These are phyloP conservation scores for Gryllus bimaculatus DNA, from an alignment of 1,140 invertebrate genomes.

Conservation along the genomic window DNA sequence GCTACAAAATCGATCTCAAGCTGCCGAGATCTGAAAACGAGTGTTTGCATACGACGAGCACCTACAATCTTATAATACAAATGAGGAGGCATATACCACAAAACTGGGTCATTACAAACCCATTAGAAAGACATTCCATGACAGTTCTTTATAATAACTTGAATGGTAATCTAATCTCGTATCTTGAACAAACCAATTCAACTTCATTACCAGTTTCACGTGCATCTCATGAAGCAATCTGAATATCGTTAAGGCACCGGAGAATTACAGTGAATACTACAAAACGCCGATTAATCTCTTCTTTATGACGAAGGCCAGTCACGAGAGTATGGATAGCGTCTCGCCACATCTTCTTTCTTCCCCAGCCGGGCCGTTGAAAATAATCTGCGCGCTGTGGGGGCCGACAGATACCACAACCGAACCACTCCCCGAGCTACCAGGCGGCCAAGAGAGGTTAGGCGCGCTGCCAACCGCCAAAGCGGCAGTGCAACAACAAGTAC, in stretches of 20 bases:
- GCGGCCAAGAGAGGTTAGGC: too few relatives aligned
- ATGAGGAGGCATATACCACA: background rate
- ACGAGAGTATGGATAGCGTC: background rate
- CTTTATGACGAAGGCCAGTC: background rate
- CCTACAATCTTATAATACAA: background rate
- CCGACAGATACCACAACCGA: background rate
- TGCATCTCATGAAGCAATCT: background rate
- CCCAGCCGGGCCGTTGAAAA: background rate
- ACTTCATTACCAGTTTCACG: background rate
- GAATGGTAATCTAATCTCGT: background rate
- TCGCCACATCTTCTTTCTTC: background rate
- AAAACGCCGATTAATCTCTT: background rate
- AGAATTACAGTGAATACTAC: background rate
- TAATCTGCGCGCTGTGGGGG: background rate
- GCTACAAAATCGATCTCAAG: too few relatives aligned
- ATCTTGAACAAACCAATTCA: background rate
- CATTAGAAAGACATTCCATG: background rate
- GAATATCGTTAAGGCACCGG: background rate
- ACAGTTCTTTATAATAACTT: background rate
- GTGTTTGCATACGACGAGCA: background rate
- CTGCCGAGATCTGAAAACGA: background rate
- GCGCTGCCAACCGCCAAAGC: background rate
- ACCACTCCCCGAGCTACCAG: background rate
- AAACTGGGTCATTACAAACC: background rate
- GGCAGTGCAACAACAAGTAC: background rate